Base-by-base conservation (phyloP, 2,888 invertebrate species). In the Watsonalla binaria region DNA sequence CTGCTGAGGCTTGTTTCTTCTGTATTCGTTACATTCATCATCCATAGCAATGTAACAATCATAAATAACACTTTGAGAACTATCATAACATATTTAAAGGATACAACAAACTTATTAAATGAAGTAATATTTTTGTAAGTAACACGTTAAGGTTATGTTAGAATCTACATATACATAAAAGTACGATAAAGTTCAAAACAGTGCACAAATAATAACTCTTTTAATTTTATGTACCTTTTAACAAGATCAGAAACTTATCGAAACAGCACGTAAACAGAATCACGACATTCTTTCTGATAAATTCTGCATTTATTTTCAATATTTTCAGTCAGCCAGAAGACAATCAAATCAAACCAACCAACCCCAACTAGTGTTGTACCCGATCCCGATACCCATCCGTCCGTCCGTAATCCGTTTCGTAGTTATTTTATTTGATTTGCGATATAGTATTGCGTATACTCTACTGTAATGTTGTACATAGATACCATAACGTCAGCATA, bases 1-100 rank as follows among this genome's bases (percentile, higher is more conserved):
- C 84, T 94, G 93, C 75, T 93, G 93, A 70, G 94, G 94, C 85
- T 94, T 94, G 79, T 92, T 92, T 82, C 91, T 92, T 90, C 86
- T 91, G 68, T 87, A 91, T 66, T 92, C 92, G 79, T 89, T 92
- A 76, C 73, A 91, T 71, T 89, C 90, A 90, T 89, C 90, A 89
- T 90, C 91, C 91, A 91, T 92, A 87, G 68, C 89, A 87, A 79
- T 78, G 72, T 75, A 72, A 76, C 73, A 72, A 74, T 70, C 66
- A 65, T 63, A 68, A 63, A 68, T 66, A 60, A 65, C 69, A 76
- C 42, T 42, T 42, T 42, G 42, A 42, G 42, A 11, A 42, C 42
- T 42, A 42, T 42, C 11, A 11, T 42, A 42, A 42, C 42, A 42
- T 42, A 11, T 42, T 11, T 11, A 42, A 11, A 42, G 42, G 42